A percentile compares a stretch with the other conserved stretches of the same genome.
Evolutionary conservation across 1,140 invertebrate genomes (phyloP).

Genomic region (Drosophila auraria): DNA sequence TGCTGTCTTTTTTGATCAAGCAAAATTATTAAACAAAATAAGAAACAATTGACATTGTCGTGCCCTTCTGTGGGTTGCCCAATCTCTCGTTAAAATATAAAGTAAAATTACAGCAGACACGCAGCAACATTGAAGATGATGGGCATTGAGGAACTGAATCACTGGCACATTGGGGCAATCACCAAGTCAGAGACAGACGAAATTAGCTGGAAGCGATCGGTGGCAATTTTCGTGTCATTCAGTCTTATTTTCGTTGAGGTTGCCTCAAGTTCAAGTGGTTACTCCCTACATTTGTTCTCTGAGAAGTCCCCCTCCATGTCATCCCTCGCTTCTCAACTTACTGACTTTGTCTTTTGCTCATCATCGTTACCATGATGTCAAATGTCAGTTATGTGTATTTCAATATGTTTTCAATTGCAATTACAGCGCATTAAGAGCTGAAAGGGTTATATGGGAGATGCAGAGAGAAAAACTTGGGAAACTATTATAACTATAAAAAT

Average conservation of each 20-base stretch:
- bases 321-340: not conserved
- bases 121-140: conserved; percentile 18
- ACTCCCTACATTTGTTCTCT: not conserved
- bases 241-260: conserved; percentile 28
- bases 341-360: conserved; percentile 5
- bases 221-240: conserved; percentile 16
- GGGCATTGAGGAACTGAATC: conserved; percentile 26
- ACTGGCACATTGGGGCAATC: conserved; percentile 30
- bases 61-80: conserved; percentile 36
- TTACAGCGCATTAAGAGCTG: conserved; percentile 50
- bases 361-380: conserved; percentile 45
- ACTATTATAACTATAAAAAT: too few relatives aligned
- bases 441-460: not conserved
- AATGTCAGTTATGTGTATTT: conserved; percentile 63
- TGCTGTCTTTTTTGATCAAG: conserved; percentile 1
- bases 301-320: too few relatives aligned
- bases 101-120: conserved; percentile 41
- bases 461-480: not conserved
- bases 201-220: conserved; percentile 36
- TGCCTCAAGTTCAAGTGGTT: conserved; percentile 52
- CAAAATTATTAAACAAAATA: conserved; percentile 8
- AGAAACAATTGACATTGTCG: conserved; percentile 49
- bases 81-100: conserved; percentile 32
- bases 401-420: conserved; percentile 67
- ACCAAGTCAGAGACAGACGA: conserved; percentile 29